Evolutionary conservation across 92 coral and sea anemone species (phyloP), one percentile per base, ranked within the genome.

Genomic region (Parazoanthus swiftii): DNA sequence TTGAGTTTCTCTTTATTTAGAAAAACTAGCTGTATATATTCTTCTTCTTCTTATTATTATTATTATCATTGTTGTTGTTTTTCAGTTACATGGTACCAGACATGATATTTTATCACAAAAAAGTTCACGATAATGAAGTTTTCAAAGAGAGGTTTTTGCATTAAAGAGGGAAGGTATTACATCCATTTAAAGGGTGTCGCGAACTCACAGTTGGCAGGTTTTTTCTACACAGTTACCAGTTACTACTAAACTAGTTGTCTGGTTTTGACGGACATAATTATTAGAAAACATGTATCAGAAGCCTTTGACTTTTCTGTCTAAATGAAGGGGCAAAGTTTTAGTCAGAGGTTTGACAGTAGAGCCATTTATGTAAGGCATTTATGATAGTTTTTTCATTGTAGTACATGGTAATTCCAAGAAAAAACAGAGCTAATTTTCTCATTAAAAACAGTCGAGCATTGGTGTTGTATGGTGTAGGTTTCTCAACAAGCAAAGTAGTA

Each of bases 271-370:
- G 73, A 67, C 73, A 67, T 29, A 29, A 29, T 29, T 67, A 67
- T 67, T 67, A 67, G 73, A 67, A 67, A 67, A 67, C 73, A 67
- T 67, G 73, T 67, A 67, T 67, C 73, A 67, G 73, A 67, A 67
- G 73, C 73, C 73, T 50, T 50, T 50, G 56, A 50, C 56, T 50
- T 50, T 50, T 50, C 56, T 50, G 56, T 50, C 56, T 50, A 50
- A 29, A 29, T 29, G 33, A 29, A 29, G 33, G 33, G 33, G 33
- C 33, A 29, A 29, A 29, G 33, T 29, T 67, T 67, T 67, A 67
- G 73, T 67, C 73, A 67, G 73, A 67, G 73, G 73, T 67, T 67
- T 67, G 73, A 67, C 73, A 67, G 73, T 67, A 67, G 73, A 67
- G 73, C 73, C 73, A 67, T 67, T 67, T 67, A 67, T 67, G 73